Conservation (phyloP, 2,888 invertebrate species). For the Tortricodes alternella region DNA sequence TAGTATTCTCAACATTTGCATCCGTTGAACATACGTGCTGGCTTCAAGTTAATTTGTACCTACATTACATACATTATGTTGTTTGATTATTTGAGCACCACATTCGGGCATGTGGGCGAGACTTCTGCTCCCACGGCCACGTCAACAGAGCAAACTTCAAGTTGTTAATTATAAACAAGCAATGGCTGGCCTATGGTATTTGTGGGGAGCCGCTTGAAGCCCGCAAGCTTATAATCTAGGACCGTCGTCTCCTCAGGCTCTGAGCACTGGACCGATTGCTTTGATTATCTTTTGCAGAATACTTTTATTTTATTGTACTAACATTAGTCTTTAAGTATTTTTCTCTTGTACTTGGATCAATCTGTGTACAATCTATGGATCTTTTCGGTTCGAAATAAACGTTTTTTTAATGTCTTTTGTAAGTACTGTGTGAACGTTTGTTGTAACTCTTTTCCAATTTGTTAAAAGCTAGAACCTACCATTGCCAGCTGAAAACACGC, state of each 20-base stretch:
- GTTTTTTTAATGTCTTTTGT: constrained; percentile 10
- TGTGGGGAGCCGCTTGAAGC: too few species aligned
- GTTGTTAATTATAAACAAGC: constrained; percentile 22
- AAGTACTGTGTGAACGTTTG: background rate
- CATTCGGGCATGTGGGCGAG: constrained; percentile 20
- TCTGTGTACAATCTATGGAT: too few species aligned
- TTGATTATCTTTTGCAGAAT: too few species aligned
- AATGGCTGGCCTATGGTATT: too few species aligned
- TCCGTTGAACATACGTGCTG: background rate
- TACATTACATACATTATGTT: too few species aligned
- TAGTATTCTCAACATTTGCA: constrained; percentile 1
- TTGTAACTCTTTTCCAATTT: constrained; percentile 26
- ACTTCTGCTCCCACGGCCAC: constrained; percentile 12
- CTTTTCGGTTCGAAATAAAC: too few species aligned
- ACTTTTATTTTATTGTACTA: too few species aligned
- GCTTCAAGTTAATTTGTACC: constrained; percentile 1
- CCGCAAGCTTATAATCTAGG: too few species aligned
- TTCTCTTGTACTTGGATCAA: too few species aligned
- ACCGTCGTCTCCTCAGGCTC: too few species aligned
- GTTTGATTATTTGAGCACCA: constrained; percentile 16
- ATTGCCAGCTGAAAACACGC: constrained; percentile 26
- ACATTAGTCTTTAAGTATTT: too few species aligned
- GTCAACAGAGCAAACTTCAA: constrained; percentile 13
- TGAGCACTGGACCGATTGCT: too few species aligned
- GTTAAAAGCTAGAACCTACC: constrained; percentile 19